Evolutionary conservation across 1,140 invertebrate species (phyloP).

Genomic region (Sipha flava): DNA sequence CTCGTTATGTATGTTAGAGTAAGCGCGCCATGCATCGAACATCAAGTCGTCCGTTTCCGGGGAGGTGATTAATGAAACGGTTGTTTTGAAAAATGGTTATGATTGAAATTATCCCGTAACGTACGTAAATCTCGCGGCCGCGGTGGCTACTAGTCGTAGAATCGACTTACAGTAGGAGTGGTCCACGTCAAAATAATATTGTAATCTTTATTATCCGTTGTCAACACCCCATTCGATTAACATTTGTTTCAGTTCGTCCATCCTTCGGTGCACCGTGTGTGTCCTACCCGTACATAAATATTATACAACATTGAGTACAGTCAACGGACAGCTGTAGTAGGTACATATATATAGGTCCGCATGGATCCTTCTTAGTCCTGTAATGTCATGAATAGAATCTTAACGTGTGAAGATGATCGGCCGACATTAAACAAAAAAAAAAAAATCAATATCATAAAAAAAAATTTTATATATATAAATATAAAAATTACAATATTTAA

Average conservation of each 20-base stretch:
- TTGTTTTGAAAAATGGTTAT: neutral
- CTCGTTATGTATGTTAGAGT: too few relatives aligned
- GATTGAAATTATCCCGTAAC: neutral
- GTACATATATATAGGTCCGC: neutral
- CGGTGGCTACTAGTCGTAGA: conserved; percentile 9
- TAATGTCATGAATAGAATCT: too few relatives aligned
- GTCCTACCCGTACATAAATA: neutral
- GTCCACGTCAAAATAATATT: conserved; percentile 25
- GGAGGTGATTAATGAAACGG: neutral
- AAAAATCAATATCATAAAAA: too few relatives aligned
- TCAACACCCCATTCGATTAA: neutral
- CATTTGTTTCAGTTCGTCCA: neutral
- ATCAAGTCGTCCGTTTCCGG: too few relatives aligned
- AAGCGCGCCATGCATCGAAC: too few relatives aligned
- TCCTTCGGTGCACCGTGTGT: neutral
- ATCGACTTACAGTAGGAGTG: neutral
- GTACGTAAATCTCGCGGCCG: neutral
- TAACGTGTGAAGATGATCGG: too few relatives aligned
- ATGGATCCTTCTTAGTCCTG: too few relatives aligned
- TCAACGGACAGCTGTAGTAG: neutral
- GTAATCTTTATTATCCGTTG: conserved; percentile 19
- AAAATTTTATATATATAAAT: too few relatives aligned
- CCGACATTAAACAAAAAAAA: too few relatives aligned
- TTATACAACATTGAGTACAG: neutral
- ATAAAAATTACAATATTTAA: too few relatives aligned